Evolutionary conservation across 2,113 vertebrate genomes (phyloP), one percentile per base, ranked within the genome.

Genomic region (Tenebrosternarchus preto): DNA sequence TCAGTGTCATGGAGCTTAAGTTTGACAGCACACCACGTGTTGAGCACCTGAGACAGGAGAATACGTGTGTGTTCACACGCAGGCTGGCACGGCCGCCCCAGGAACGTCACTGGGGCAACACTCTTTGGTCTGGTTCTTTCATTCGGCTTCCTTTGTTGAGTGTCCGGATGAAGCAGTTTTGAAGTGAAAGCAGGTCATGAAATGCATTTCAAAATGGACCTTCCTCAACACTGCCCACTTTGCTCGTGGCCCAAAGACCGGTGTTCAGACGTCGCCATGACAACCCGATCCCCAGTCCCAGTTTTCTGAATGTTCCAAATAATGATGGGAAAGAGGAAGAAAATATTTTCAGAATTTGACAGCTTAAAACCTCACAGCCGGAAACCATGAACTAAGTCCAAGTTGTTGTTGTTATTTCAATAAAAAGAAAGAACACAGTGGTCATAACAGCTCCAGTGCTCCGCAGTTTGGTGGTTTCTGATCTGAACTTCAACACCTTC

Each of bases 221-320:
- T 63, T 46, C 70, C 46, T 72, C 50, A 86, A 87, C 85, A 87
- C 66, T 36, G 78, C 78, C 76, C 73, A 75, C 78, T 88, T 50
- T 66, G 29, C 66, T 75, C 80, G 74, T 85, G 89, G 90, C 88
- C 90, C 88, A 88, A 74, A 76, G 53, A 31, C 36, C 60, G 68
- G 77, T 77, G 73, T 64, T 60, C 77, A 73, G 66, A 56, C 31
- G 53, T 82, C 69, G 64, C 74, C 80, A 79, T 82, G 76, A 76
- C 80, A 76, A 80, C 80, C 77, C 56, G 39, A n/a, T 82, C 39
- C 55, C 31, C 61, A 24, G 31, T 20, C 70, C 22, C 20, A 19
- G 61, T 61, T 56, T 36, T 74, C n/a, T 70, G 36, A 81, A 53
- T 39, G 31, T 74, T 76, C 60, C 69, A 74, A 78, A 84, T 69